Conservation (phyloP, 1,140 invertebrate genomes). For the Euura lappo region DNA sequence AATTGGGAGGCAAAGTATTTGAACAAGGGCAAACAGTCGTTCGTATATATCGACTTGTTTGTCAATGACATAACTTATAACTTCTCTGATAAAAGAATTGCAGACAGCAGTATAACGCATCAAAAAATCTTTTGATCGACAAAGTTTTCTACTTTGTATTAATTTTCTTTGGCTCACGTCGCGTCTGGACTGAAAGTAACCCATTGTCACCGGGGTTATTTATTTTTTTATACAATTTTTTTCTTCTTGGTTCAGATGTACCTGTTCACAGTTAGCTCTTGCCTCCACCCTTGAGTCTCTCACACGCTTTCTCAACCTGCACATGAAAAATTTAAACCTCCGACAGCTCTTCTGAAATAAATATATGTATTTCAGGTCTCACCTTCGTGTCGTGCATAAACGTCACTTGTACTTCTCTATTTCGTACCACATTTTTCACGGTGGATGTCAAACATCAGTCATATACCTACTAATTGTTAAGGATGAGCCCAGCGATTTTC, state of each 20-base stretch:
- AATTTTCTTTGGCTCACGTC: neutral
- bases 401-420: too few relatives aligned
- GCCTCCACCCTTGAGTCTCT: too few relatives aligned
- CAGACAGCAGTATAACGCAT: neutral
- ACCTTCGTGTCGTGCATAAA: too few relatives aligned
- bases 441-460: too few relatives aligned
- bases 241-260: neutral
- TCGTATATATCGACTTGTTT: constrained; percentile 3
- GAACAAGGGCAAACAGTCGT: neutral
- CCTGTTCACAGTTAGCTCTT: neutral
- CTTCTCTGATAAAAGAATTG: neutral
- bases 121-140: neutral
- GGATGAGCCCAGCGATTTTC: too few relatives aligned
- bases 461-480: too few relatives aligned
- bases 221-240: neutral
- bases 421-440: too few relatives aligned
- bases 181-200: neutral
- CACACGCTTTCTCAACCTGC: too few relatives aligned
- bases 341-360: too few relatives aligned
- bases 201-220: neutral
- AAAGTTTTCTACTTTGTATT: constrained; percentile 1
- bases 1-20: neutral
- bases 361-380: too few relatives aligned
- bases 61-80: neutral
- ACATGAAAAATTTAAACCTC: too few relatives aligned